Conservation (phyloP, 2,888 invertebrate genomes). For the Xestia c-nigrum region DNA sequence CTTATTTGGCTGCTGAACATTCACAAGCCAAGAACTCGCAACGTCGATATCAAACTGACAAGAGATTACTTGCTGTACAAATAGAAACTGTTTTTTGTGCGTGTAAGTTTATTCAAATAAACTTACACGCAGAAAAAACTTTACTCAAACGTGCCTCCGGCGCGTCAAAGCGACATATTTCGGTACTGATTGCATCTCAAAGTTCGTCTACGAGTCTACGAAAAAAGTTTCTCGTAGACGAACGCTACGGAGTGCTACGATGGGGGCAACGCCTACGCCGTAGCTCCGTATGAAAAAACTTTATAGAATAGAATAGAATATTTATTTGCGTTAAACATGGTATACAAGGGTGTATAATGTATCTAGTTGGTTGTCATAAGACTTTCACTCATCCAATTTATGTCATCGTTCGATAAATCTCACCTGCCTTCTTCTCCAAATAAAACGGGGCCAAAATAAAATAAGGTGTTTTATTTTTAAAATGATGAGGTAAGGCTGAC, state of each 20-base stretch:
- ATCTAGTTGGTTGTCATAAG: not conserved
- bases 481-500: not conserved
- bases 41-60: not conserved
- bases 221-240: constrained; percentile 6
- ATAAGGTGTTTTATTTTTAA: not conserved
- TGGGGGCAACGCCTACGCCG: not conserved
- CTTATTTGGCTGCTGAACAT: constrained; percentile 22
- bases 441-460: not conserved
- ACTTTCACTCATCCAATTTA: not conserved
- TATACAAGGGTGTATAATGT: too few relatives aligned
- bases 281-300: not conserved
- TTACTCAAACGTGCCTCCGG: not conserved
- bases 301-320: too few relatives aligned
- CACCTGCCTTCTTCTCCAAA: not conserved
- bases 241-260: constrained; percentile 6
- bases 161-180: not conserved
- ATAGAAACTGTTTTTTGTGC: not conserved
- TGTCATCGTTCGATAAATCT: constrained; percentile 3
- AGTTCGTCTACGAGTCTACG: constrained; percentile 1
- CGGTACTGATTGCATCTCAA: not conserved
- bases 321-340: too few relatives aligned
- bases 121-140: not conserved
- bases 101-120: too few relatives aligned
- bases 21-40: constrained; percentile 9
- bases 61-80: not conserved